Evolutionary conservation across 23 tunicate genomes (phyloP).

Genomic region (Phallusia fumigata): DNA sequence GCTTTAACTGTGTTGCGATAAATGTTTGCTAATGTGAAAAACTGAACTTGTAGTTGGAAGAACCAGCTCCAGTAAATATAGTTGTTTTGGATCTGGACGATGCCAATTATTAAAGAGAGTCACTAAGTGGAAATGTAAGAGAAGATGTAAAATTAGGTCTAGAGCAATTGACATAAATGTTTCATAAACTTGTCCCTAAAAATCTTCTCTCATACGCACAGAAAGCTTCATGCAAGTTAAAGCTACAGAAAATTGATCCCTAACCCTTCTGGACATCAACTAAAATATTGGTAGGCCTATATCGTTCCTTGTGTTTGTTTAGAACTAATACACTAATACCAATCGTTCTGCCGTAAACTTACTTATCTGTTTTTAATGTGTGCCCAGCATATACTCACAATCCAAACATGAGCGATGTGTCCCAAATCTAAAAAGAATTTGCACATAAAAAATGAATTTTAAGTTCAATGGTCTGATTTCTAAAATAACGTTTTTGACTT

Average conservation of each 20-base stretch:
- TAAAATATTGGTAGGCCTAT: not conserved
- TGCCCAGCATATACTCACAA: no score
- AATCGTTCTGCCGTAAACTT: no score
- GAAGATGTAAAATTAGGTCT: slow-evolving; percentile 38
- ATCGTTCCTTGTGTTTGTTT: no score
- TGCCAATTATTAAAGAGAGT: slow-evolving; percentile 46
- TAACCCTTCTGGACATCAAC: not conserved
- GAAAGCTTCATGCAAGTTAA: not conserved
- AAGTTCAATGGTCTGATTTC: no score
- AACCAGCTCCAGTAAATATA: slow-evolving; percentile 12
- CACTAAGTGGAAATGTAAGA: slow-evolving; percentile 39
- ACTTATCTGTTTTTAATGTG: no score
- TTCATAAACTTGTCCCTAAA: not conserved
- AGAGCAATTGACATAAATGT: no score
- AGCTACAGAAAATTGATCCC: slow-evolving; percentile 53
- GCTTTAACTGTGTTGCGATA: not conserved
- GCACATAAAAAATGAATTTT: no score
- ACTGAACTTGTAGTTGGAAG: slow-evolving; percentile 11
- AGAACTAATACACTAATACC: no score
- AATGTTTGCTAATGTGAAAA: not conserved
- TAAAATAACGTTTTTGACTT: no score
- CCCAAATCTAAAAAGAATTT: no score
- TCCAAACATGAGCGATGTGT: no score
- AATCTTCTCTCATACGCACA: not conserved
- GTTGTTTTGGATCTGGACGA: slow-evolving; percentile 61